Conservation (phyloP, 30 jellyfish, hydroid and myxozoan species). For the Sanderia malayensis region DNA sequence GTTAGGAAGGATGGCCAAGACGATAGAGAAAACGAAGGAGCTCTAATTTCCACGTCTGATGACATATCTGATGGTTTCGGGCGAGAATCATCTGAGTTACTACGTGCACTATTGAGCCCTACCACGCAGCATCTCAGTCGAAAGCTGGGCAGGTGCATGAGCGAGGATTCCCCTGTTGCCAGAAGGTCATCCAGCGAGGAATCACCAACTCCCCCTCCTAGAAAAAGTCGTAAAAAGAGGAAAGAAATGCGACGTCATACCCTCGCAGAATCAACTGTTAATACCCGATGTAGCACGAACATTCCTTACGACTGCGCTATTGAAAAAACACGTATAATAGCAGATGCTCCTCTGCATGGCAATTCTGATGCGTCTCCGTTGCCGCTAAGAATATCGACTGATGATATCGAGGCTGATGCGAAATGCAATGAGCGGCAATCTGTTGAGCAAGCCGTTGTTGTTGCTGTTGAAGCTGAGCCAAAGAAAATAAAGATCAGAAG, state of each 20-base stretch:
- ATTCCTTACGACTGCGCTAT: constrained; percentile 12
- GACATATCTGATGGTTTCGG: not conserved
- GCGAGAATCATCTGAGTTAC: not conserved
- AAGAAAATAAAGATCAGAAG: constrained; percentile 37
- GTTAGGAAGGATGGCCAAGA: no score
- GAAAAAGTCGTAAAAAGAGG: constrained; percentile 36
- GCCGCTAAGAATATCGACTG: constrained; percentile 35
- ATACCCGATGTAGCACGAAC: not conserved
- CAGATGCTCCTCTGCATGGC: constrained; percentile 10
- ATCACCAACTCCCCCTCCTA: constrained; percentile 64
- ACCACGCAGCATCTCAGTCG: constrained; percentile 23
- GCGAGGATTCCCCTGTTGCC: constrained; percentile 13
- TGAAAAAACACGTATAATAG: not conserved
- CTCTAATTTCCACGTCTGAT: not conserved
- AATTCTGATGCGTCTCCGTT: constrained; percentile 30
- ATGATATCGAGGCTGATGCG: constrained; percentile 1
- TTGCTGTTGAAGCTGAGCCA: not conserved
- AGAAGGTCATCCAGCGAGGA: not conserved
- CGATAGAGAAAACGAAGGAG: no score
- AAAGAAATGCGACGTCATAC: constrained; percentile 55
- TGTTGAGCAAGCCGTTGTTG: no score
- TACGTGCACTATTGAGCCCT: constrained; percentile 54
- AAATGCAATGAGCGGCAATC: constrained; percentile 5
- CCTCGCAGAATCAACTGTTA: constrained; percentile 15
- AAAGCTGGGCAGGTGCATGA: constrained; percentile 9